Base-by-base conservation (phyloP, 2,113 vertebrate genomes). In the Jaculus jaculus region DNA sequence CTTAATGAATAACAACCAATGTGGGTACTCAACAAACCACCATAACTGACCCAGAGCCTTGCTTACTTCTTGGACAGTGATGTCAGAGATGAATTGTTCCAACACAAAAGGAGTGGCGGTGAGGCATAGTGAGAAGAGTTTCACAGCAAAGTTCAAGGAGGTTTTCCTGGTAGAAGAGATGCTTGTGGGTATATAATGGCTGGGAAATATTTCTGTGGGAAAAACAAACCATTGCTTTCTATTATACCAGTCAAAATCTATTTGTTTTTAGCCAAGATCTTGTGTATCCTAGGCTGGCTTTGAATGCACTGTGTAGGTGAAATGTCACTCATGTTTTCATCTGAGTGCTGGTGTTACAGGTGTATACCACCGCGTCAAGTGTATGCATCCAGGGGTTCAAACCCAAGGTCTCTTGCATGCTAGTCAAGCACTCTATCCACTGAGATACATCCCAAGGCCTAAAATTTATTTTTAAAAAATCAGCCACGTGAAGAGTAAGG, bases 11-110 rank as follows among this genome's bases (percentile, higher is more conserved):
- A 42, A 39, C 69, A 72, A 72, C 30, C 3, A 75, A 42, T 89
- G 65, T 78, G 39, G 26, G 32, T 71, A 37, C 69, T 86, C 17
- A 93, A 5, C n/a, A 39, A 83, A 86, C 63, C 16, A 66, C 2
- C 15, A 66, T 60, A 91, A 91, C 26, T 61, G 68, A 89, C 42
- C 51, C 81, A 84, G 39, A 89, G 13, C 51, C 61, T 94, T 91
- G 16, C 11, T 37, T 92, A 18, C 51, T 87, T 84, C 24, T 71
- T 66, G 60, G 65, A 85, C 2, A 78, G 24, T 66, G 79, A 92
- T 71, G 92, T 58, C 77, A 47, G 18, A 83, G 30, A 91, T 51
- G 26, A 86, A 66, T 89, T 71, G 30, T 30, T 24, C n/a, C 60
- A 83, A n/a, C 20, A 83, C 37, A 87, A 77, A 88, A 24, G 37